Evolutionary conservation across 1,140 invertebrate genomes (phyloP).

Genomic region (Cotesia vestalis): DNA sequence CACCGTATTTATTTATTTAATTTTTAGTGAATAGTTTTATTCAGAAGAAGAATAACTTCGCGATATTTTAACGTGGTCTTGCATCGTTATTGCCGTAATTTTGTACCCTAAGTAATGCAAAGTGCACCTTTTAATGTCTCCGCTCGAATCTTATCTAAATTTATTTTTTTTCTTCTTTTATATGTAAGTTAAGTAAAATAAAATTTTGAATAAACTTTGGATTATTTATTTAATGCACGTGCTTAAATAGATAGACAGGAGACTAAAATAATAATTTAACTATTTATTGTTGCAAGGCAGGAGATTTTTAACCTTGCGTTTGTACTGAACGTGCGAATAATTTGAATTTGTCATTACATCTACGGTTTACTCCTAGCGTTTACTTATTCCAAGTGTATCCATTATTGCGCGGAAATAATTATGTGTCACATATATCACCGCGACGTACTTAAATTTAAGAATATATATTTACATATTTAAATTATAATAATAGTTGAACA

Average conservation of each 20-base stretch:
- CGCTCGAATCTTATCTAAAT: conserved; percentile 1
- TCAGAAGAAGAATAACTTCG: not conserved
- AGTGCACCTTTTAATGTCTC: conserved; percentile 5
- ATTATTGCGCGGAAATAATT: conserved; percentile 5
- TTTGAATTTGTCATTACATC: conserved; percentile 17
- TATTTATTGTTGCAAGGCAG: not conserved
- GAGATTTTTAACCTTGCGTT: conserved; percentile 13
- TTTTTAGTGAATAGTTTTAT: not conserved
- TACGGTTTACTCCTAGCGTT: too few relatives aligned
- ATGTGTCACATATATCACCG: not conserved
- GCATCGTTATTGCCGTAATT: conserved; percentile 16
- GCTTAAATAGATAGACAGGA: not conserved
- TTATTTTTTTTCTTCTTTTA: not conserved
- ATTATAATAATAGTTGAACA: too few relatives aligned
- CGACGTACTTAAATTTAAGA: not conserved
- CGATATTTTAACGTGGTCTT: conserved; percentile 7
- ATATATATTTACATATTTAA: not conserved
- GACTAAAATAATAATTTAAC: not conserved
- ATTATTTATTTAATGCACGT: not conserved
- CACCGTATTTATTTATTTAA: not conserved
- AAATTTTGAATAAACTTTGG: not conserved
- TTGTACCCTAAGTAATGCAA: conserved; percentile 6
- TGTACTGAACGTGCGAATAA: conserved; percentile 15
- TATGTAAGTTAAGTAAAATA: not conserved
- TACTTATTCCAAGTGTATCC: not conserved